Conservation (phyloP, 2,113 vertebrate species). For the Psilopogon haemacephalus region DNA sequence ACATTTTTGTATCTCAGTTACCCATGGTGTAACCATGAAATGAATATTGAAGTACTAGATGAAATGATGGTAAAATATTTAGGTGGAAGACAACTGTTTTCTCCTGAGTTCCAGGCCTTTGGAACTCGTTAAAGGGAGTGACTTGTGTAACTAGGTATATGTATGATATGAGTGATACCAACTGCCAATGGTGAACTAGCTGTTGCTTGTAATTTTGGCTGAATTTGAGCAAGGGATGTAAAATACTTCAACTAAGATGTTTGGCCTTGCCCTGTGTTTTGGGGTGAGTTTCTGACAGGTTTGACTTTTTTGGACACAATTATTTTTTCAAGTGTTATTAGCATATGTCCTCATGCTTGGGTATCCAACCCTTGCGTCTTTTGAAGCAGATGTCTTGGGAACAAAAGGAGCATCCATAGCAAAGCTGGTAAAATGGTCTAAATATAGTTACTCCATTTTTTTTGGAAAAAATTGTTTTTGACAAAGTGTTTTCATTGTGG, state of each 20-base stretch:
- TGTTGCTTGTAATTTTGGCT: background rate
- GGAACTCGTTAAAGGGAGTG: background rate
- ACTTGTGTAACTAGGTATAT: background rate
- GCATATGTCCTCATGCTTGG: fast-evolving
- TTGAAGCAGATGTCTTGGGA: background rate
- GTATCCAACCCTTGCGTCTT: fast-evolving
- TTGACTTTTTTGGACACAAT: background rate
- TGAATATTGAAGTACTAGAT: background rate
- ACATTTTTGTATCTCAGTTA: background rate
- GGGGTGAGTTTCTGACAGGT: background rate
- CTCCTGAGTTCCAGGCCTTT: background rate
- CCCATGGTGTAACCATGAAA: fast-evolving
- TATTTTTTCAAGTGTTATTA: background rate
- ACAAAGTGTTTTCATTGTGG: background rate
- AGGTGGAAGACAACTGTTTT: background rate
- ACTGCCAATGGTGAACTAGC: background rate
- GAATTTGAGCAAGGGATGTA: background rate
- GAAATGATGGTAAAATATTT: background rate
- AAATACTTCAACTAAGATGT: background rate
- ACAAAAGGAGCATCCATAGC: background rate
- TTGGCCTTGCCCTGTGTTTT: background rate
- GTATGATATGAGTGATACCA: background rate
- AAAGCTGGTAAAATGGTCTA: background rate
- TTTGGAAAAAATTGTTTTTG: background rate
- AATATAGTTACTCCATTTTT: background rate